Evolutionary conservation across 2,113 vertebrate genomes (phyloP).

Genomic region (Dissostichus mawsoni): DNA sequence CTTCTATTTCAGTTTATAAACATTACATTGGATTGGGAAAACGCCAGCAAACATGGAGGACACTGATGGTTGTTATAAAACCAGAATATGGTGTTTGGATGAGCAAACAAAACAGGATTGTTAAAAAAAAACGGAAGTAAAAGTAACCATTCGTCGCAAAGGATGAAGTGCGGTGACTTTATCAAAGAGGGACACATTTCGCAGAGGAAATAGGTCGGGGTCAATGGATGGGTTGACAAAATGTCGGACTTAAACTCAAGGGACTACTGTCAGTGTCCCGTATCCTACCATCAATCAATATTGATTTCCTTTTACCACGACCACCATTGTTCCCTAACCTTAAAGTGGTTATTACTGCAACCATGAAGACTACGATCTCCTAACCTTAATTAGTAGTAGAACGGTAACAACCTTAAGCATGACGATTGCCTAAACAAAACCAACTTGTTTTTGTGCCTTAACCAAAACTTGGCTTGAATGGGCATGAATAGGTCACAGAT

Average conservation of each 20-base stretch:
- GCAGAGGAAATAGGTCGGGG: neutral
- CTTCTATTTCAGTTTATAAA: neutral
- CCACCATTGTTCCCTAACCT: neutral
- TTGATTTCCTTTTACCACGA: neutral
- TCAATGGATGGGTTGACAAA: neutral
- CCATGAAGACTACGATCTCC: no score
- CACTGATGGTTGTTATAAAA: neutral
- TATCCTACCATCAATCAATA: neutral
- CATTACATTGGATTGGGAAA: neutral
- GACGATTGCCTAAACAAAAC: neutral
- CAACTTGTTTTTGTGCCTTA: neutral
- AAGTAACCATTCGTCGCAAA: neutral
- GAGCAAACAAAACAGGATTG: neutral
- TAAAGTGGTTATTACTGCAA: neutral
- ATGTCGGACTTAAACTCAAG: neutral
- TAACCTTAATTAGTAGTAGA: neutral
- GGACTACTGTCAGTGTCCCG: neutral
- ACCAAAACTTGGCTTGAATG: neutral
- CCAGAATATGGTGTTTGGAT: neutral
- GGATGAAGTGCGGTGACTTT: neutral
- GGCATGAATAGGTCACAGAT: no score
- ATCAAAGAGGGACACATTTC: neutral
- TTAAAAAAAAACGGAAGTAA: neutral
- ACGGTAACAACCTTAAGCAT: no score
- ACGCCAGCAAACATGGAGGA: neutral